Evolutionary conservation across 2,113 vertebrate genomes (phyloP), one percentile per base, ranked within the genome.

Genomic region (Ellobius talpinus): DNA sequence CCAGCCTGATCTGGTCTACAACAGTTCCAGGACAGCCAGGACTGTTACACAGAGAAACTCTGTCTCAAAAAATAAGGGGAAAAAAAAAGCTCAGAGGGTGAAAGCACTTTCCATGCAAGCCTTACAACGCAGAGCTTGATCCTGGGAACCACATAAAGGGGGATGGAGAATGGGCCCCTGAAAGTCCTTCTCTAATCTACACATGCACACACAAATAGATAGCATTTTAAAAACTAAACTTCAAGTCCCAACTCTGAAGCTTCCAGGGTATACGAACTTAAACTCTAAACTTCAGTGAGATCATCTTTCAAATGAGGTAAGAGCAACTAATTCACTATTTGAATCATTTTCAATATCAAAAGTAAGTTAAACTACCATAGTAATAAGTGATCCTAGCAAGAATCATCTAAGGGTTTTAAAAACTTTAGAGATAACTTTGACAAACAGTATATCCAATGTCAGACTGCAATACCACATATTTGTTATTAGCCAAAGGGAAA

Each of bases 381-480:
- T 68, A 90, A 85, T 50, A 92, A 89, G 0, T 65, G 72, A 87
- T 87, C 81, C 21, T 11, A 96, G 50, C 19, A 94, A 95, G 63
- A 87, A 89, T 63, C 81, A 86, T 24, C 55, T 96, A 82, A 85
- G 33, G 19, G 65, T 87, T 12, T 68, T 79, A 70, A 96, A 78
- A 89, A 11, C 33, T 91, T 65, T 42, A 84, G 10, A 55, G 72
- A 36, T 91, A 96, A 92, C 14, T 87, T 16, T 92, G 21, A 89
- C 29, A 50, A 91, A 55, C 0, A 70, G 17, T 61, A 24, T 55
- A 92, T 70, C 70, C 65, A 76, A 55, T 61, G 1, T 93, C 70
- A 90, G 77, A 70, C 39, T 66, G 76, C 19, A 72, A 73, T 1
- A 90, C 19, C 55, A 81, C 9, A 50, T 45, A 88, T 81, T 33